A percentile compares a stretch with the other conserved stretches of the same genome.
Evolutionary conservation across 2,113 vertebrate genomes (phyloP).

Genomic region (Aspidoscelis tigris): DNA sequence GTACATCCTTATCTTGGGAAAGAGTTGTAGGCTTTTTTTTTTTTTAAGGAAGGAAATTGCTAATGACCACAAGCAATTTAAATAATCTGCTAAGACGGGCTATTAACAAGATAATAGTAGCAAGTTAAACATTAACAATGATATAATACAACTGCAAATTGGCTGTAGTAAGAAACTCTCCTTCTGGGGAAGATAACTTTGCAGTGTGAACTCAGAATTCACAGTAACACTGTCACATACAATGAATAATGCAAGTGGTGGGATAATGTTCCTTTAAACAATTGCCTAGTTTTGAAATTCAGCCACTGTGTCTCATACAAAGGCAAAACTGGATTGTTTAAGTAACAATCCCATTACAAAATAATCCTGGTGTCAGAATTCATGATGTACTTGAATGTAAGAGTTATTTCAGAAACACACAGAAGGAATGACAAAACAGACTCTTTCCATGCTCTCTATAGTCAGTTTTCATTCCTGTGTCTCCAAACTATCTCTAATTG

Average conservation of each 20-base stretch:
- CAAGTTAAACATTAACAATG: slow-evolving; percentile 53
- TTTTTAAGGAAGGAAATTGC: not conserved
- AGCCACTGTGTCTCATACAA: slow-evolving; percentile 25
- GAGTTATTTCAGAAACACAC: not conserved
- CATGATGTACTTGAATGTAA: slow-evolving; percentile 20
- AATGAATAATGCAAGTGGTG: slow-evolving; percentile 57
- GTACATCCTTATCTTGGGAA: not conserved
- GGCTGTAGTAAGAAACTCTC: slow-evolving; percentile 50
- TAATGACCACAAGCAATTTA: not conserved
- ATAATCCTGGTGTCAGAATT: not conserved
- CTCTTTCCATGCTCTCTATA: not conserved
- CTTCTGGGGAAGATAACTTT: slow-evolving; percentile 63
- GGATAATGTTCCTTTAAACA: slow-evolving; percentile 35
- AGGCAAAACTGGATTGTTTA: slow-evolving; percentile 2
- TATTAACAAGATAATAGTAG: slow-evolving; percentile 44
- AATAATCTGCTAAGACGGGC: not conserved
- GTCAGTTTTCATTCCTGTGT: not conserved
- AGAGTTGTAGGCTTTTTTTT: not conserved
- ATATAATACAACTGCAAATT: slow-evolving; percentile 52
- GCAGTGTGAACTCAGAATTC: slow-evolving; percentile 56
- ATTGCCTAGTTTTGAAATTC: slow-evolving; percentile 36
- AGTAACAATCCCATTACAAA: not conserved
- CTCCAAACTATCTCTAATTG: not conserved
- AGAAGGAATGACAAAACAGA: not conserved
- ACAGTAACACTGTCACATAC: slow-evolving; percentile 45